A percentile compares a stretch with the other conserved stretches of the same genome.
phyloP scores from a whole-genome alignment of 1,140 invertebrate genomes.

The Drosophila arawakana region DNA sequence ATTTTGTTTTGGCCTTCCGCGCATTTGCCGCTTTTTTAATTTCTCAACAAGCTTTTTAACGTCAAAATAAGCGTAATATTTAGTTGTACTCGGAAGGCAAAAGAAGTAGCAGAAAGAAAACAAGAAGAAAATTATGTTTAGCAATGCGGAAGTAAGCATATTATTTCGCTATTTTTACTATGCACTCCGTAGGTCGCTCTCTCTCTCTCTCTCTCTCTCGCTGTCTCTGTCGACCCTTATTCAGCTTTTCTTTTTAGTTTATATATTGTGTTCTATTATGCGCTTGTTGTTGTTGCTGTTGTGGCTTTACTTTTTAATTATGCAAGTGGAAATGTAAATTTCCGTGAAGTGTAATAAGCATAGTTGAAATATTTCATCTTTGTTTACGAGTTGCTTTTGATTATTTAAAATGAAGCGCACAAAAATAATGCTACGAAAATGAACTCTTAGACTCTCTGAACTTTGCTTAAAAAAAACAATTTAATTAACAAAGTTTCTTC shows the following conservation, averaged over 20 bases:
- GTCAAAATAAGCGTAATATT: constrained; percentile 71
- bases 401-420: constrained; percentile 14
- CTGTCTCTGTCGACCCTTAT: background rate
- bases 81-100: constrained; percentile 46
- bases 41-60: constrained; percentile 69
- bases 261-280: background rate
- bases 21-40: constrained; percentile 69
- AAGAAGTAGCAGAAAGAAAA: constrained; percentile 22
- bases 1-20: constrained; percentile 27
- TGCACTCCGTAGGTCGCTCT: constrained; percentile 8
- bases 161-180: constrained; percentile 58
- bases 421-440: constrained; percentile 13
- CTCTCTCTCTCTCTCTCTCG: background rate
- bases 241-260: constrained; percentile 4
- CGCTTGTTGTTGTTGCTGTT: constrained; percentile 14
- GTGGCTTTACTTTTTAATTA: constrained; percentile 50
- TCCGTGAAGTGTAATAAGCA: constrained; percentile 51
- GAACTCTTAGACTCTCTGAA: constrained; percentile 13
- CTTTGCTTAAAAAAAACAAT: constrained; percentile 14
- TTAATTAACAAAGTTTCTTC: constrained; percentile 2
- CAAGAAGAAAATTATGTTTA: constrained; percentile 54
- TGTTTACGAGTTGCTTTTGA: constrained; percentile 36
- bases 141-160: constrained; percentile 67
- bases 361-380: constrained; percentile 37
- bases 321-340: constrained; percentile 65